Base-by-base conservation (phyloP, 2,888 invertebrate species). In the Buathra laborator region DNA sequence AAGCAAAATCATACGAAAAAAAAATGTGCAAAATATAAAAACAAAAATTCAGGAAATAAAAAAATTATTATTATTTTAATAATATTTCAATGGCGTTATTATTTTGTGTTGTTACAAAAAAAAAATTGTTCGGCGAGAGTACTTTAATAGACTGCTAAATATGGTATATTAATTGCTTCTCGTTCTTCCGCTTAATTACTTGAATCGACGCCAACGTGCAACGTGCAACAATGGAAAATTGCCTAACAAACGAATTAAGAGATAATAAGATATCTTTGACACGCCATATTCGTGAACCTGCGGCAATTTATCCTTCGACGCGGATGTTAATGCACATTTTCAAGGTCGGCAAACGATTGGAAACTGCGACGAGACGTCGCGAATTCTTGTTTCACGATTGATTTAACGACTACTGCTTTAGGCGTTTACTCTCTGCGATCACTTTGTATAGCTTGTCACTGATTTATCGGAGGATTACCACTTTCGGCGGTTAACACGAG, bases 381-480 rank as follows among this genome's bases (percentile, higher is more conserved):
- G 43, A 70, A 75, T 74, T n/a, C 16, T 62, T 64, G 64, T 24
- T 72, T 77, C 77, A 59, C 53, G 79, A 81, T 75, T 66, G 64
- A 74, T 62, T 66, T 32, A 62, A 81, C 78, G 78, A 68, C 53
- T 43, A 16, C 37, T 48, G 46, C 19, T 29, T 14, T 62, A 14
- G 37, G 37, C 75, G 62, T 64, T 75, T 48, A 32, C 46, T 43
- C 66, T n/a, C n/a, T 32, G 16, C 37, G 29, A 62, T 75, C 75
- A 75, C 75, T 64, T 75, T 64, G 72, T 76, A 53, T n/a, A 14
- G 59, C 37, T 51, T n/a, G 46, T 48, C 43, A 10, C 46, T 19
- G 56, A 84, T 84, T 84, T 78, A 84, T 81, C 59, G 19, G 76
- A n/a, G 51, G 46, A 76, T 76, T 59, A 48, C 74, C 53, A 75